These are phyloP conservation scores for Hirudo medicinalis DNA, from an alignment of 1,140 invertebrate species.

Conservation along the genomic window DNA sequence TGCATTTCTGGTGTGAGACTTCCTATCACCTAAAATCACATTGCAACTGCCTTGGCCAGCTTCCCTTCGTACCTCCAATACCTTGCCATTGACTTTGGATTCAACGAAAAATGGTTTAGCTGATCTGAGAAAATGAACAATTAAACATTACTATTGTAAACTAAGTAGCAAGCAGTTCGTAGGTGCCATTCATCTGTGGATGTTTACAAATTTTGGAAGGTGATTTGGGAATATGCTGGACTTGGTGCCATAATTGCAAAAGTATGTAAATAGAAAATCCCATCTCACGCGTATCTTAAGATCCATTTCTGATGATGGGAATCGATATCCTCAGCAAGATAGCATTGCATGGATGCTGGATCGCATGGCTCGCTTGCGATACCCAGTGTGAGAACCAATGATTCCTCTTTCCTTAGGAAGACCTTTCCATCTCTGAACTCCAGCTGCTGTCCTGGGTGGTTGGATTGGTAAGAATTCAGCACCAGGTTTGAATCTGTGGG, in stretches of 20 bases:
- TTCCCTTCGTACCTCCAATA: neutral
- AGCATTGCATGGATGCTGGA: constrained; percentile 1
- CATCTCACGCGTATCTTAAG: neutral
- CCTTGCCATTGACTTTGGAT: neutral
- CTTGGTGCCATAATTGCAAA: neutral
- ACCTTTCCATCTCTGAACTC: neutral
- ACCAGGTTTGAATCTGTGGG: neutral
- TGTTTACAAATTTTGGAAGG: neutral
- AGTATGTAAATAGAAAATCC: neutral
- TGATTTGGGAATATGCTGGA: neutral
- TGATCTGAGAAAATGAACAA: neutral
- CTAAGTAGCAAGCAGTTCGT: neutral
- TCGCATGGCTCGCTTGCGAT: neutral
- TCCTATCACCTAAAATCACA: neutral
- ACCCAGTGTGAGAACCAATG: neutral
- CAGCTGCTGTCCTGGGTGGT: neutral
- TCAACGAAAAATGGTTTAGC: neutral
- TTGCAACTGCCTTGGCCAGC: neutral
- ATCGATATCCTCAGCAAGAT: constrained; percentile 1
- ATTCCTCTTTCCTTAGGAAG: neutral
- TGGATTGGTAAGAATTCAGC: neutral
- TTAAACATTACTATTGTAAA: neutral
- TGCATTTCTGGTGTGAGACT: neutral
- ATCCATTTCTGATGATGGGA: constrained; percentile 7
- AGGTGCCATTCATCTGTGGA: neutral